Evolutionary conservation across 2,888 invertebrate species (phyloP).

Genomic region (Pristionchus fissidentatus): DNA sequence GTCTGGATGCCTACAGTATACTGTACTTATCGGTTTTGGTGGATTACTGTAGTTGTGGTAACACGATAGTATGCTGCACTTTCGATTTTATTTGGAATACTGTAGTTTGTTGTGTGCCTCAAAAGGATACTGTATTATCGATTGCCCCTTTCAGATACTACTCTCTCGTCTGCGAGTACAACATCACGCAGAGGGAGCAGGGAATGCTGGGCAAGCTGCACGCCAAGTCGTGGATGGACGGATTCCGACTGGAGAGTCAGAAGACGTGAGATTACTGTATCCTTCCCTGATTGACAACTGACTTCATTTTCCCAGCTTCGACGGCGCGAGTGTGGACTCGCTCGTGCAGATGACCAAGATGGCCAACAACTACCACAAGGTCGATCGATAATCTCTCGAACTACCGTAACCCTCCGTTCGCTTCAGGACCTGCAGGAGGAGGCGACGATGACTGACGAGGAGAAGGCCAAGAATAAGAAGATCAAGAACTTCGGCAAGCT

Average conservation of each 20-base stretch:
- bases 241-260: conserved; percentile 50
- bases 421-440: conserved; percentile 53
- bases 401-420: background rate
- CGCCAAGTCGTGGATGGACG: conserved; percentile 64
- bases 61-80: too few species aligned
- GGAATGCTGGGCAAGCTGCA: conserved; percentile 67
- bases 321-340: conserved; percentile 54
- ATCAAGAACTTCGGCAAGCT: conserved; percentile 63
- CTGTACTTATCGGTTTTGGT: too few species aligned
- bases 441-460: conserved; percentile 29
- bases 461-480: conserved; percentile 50
- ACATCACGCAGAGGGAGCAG: conserved; percentile 61
- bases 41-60: too few species aligned
- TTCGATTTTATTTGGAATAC: background rate
- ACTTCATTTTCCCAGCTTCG: conserved; percentile 38
- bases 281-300: too few species aligned
- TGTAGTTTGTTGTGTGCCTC: background rate
- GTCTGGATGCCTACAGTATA: too few species aligned
- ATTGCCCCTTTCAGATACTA: conserved; percentile 56
- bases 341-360: conserved; percentile 63
- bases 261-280: background rate
- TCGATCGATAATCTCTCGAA: background rate
- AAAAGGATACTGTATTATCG: background rate
- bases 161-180: conserved; percentile 63
- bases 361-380: conserved; percentile 60